Evolutionary conservation across 2,888 invertebrate genomes (phyloP), one percentile per base, ranked within the genome.

Genomic region (Chaetoderma sp.): DNA sequence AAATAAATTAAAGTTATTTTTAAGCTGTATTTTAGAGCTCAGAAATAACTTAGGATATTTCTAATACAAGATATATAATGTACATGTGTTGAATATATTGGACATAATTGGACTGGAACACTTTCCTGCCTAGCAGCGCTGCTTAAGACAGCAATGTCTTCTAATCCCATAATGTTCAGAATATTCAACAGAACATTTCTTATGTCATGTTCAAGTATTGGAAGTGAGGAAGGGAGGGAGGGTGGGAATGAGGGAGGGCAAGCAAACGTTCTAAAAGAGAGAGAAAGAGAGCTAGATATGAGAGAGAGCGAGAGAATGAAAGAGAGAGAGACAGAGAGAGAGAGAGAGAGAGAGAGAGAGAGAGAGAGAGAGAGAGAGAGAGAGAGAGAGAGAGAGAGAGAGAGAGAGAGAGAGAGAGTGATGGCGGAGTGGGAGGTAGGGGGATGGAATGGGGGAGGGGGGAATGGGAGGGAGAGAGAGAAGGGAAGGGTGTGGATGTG

Each of bases 331-430:
- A 63, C 25, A 58, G 56, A 63, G 39, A 63, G 32, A 58, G 30
- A 63, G 57, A 63, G 30, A 54, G 59, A 60, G 50, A 59, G 64
- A 59, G 36, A 63, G 52, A 60, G 32, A 57, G 44, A 49, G 25
- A 72, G 55, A 59, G 59, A 47, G n/a, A 61, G 49, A 36, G 52
- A 56, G 27, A 57, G n/a, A n/a, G n/a, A 52, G 57, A 33, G 18
- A 47, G n/a, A 55, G 28, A 60, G 47, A 60, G 45, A 60, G 47
- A 65, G 13, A 55, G 55, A 65, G 16, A 45, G 54, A 64, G 59
- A 44, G 45, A 64, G 52, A 64, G 54, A 64, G 42, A 60, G 25
- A 64, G 47, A 62, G 21, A 45, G 23, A 62, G 32, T 30, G 45
- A 18, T 44, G 6, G 10, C 6, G 21, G 21, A 25, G 18, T 54